Base-by-base conservation (phyloP, 2,113 vertebrate species). In the Monopterus albus region DNA sequence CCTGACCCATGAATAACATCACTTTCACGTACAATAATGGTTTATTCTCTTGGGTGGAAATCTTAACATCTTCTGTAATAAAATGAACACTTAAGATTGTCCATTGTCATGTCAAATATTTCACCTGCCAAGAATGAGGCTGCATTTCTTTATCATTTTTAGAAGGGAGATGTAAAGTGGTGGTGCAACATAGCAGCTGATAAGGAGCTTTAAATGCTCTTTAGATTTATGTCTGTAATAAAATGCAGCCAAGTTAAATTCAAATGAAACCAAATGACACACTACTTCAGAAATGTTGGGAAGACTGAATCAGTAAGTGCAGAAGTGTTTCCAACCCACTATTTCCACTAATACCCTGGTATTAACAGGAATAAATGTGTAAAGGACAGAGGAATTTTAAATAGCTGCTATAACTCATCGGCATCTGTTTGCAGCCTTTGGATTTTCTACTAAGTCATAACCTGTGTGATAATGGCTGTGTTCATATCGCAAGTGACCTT, bases 201-300 rank as follows among this genome's bases (percentile, higher is more conserved):
- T 49, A 8, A 25, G 74, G n/a, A 74, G 31, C 17, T 23, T 8
- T 57, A 3, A 74, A 72, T 31, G 38, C 33, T 29, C 26, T 52
- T 62, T 33, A 55, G n/a, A n/a, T n/a, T n/a, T n/a, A n/a, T 49
- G 42, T 43, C 17, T 12, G 58, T 43, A 56, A 70, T 86, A 88
- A 90, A 90, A 57, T 58, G 56, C 25, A 55, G 53, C 57, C 25
- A 4, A 56, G 42, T 78, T 56, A 25, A 66, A 78, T 66, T 59
- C 56, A 77, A 73, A 75, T 82, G 7, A 65, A 79, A 72, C 72
- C 39, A 61, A 79, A 73, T 82, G 67, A 63, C 61, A 77, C 69
- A 45, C 69, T 47, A 36, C 38, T 56, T 62, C 14, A 57, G 18
- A 72, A 73, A 68, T 76, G 69, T 60, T 66, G 78, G 49, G 26